Conservation (phyloP, 1,140 invertebrate species). For the Hormaphis cornu region DNA sequence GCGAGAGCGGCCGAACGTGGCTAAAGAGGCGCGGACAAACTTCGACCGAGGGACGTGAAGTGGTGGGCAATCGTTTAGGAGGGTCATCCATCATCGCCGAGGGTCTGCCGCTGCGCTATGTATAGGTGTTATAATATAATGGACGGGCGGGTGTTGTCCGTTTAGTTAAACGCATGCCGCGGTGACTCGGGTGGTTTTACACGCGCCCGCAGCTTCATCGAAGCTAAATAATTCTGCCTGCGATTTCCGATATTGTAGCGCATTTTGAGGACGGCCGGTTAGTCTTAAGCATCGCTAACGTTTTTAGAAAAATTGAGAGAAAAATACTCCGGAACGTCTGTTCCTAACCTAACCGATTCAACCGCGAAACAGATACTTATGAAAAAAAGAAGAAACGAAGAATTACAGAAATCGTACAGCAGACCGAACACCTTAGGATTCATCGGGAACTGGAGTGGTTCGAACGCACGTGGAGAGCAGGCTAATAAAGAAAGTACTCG, state of each 20-base stretch:
- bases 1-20: neutral
- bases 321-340: no score
- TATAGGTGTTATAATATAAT: no score
- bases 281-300: no score
- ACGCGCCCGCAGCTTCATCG: neutral
- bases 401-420: no score
- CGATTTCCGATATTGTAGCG: neutral
- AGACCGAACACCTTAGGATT: no score
- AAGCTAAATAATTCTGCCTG: neutral
- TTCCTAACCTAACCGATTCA: no score
- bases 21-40: conserved; percentile 16
- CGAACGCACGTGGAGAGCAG: no score
- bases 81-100: conserved; percentile 28
- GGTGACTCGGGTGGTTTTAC: conserved; percentile 20
- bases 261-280: neutral
- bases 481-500: no score
- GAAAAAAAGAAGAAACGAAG: no score
- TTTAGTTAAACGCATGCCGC: conserved; percentile 30
- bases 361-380: no score
- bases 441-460: no score
- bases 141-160: conserved; percentile 8
- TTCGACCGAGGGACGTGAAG: neutral
- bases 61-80: conserved; percentile 32
- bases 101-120: conserved; percentile 2
- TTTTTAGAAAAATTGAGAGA: no score